Evolutionary conservation across 2,888 invertebrate species (phyloP).

Genomic region (Nomada goodeniana): DNA sequence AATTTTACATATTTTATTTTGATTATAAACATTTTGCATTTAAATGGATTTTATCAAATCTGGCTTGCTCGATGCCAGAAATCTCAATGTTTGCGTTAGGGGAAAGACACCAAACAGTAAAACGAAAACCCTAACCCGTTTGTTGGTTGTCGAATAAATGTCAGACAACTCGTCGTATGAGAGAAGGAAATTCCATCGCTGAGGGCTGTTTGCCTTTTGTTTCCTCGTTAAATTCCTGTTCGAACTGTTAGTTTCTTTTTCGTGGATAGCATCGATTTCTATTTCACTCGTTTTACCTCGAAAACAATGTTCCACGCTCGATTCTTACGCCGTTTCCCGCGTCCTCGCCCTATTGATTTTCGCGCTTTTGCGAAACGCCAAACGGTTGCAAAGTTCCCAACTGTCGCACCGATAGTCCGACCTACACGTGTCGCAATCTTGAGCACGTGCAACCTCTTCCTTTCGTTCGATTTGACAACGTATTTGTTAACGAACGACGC

Average conservation of each 20-base stretch:
- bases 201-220: conserved; percentile 29
- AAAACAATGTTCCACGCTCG: conserved; percentile 23
- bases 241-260: conserved; percentile 19
- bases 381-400: conserved; percentile 25
- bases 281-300: conserved; percentile 6
- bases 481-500: not conserved
- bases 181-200: conserved; percentile 14
- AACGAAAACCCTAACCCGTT: not conserved
- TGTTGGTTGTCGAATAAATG: not conserved
- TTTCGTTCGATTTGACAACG: not conserved
- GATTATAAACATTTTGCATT: no score
- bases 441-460: conserved; percentile 18
- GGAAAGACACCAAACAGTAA: not conserved
- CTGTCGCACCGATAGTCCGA: not conserved
- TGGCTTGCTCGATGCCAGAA: not conserved
- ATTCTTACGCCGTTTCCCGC: conserved; percentile 40
- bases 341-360: conserved; percentile 47
- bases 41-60: no score
- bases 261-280: conserved; percentile 23
- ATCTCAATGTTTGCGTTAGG: not conserved
- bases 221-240: conserved; percentile 18
- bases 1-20: no score
- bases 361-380: conserved; percentile 4
- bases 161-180: not conserved
- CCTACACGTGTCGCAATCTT: conserved; percentile 19